Conservation (phyloP, 2,113 vertebrate genomes). For the Phaethornis superciliosus region DNA sequence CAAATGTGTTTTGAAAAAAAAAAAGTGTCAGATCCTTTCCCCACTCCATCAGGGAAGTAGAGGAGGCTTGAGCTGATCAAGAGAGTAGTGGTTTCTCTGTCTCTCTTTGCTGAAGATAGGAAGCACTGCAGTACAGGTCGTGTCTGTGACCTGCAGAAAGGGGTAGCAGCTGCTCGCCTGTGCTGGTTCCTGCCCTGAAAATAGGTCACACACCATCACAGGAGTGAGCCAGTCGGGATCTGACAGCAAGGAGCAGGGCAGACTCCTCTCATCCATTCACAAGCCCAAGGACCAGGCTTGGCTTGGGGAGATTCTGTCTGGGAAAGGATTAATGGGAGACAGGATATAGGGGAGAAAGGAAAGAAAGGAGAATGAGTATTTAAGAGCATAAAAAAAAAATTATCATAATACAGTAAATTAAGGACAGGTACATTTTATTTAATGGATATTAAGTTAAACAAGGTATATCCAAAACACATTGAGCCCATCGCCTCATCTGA, state of each 20-base stretch:
- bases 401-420: background rate
- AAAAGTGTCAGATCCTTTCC: background rate
- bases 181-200: background rate
- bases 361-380: background rate
- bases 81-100: background rate
- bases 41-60: accelerated
- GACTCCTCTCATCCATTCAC: background rate
- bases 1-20: background rate
- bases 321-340: background rate
- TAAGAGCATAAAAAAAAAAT: background rate
- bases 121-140: background rate
- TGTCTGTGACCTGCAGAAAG: background rate
- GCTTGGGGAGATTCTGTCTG: background rate
- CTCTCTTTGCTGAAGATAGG: background rate
- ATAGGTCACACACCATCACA: background rate
- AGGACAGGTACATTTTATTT: background rate
- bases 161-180: accelerated
- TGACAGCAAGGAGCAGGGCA: background rate
- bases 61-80: background rate
- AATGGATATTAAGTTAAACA: background rate
- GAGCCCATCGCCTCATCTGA: background rate
- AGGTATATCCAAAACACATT: background rate
- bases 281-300: background rate
- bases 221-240: background rate
- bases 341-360: background rate